phyloP scores from a whole-genome alignment of 1,140 invertebrate genomes.

The Vanessa tameamea region DNA sequence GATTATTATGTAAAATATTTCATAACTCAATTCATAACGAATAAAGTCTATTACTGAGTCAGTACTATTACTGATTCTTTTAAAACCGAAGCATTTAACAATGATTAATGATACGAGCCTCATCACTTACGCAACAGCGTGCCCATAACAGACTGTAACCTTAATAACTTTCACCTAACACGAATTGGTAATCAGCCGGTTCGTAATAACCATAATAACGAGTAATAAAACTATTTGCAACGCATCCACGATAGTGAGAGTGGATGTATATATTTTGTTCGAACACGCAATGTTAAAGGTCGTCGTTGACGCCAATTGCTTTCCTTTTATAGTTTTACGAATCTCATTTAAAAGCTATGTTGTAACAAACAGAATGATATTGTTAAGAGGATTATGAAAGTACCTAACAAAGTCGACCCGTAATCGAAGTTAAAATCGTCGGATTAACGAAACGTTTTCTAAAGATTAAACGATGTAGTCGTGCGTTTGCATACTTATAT shows the following conservation, averaged over 20 bases:
- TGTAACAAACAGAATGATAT: neutral
- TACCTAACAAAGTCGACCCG: neutral
- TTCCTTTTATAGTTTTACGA: constrained; percentile 44
- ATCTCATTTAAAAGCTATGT: neutral
- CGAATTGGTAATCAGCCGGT: constrained; percentile 48
- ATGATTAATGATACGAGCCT: constrained; percentile 38
- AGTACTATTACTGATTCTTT: neutral
- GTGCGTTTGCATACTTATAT: no score
- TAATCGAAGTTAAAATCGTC: neutral
- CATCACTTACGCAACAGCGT: constrained; percentile 41
- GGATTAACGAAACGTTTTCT: neutral
- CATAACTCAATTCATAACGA: neutral
- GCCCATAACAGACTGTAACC: constrained; percentile 37
- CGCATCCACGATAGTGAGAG: constrained; percentile 63
- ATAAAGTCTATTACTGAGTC: no score
- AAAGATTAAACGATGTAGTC: neutral
- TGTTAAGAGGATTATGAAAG: constrained; percentile 4
- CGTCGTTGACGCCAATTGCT: constrained; percentile 54
- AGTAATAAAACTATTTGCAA: constrained; percentile 48
- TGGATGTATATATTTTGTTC: constrained; percentile 62
- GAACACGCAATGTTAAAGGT: constrained; percentile 61
- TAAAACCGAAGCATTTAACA: neutral
- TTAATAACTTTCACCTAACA: constrained; percentile 52
- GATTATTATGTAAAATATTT: no score
- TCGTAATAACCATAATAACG: constrained; percentile 58